Evolutionary conservation across 2,797 vertebrate genomes (phyloP).

Genomic region (Chelmon rostratus): DNA sequence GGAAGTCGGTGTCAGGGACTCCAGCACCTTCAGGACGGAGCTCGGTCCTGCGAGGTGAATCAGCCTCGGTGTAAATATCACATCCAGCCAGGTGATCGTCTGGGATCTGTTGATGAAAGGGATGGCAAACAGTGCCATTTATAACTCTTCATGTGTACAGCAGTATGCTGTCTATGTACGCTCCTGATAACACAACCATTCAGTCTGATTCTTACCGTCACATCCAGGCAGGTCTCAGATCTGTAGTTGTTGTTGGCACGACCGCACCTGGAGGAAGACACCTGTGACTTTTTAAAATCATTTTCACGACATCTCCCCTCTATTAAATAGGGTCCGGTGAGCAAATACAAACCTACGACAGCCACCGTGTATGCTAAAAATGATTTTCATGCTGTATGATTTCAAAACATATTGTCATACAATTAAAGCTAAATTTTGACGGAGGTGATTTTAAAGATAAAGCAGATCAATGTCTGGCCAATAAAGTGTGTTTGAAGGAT

Average conservation of each 20-base stretch:
- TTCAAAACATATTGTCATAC: too few species aligned
- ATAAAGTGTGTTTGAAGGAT: neutral
- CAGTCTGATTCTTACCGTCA: constrained; percentile 76
- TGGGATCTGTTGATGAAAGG: constrained; percentile 82
- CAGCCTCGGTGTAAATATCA: constrained; percentile 80
- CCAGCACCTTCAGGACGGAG: constrained; percentile 83
- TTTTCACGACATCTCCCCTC: neutral
- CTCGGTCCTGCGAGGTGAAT: constrained; percentile 68
- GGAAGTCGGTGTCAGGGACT: constrained; percentile 85
- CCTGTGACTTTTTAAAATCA: neutral
- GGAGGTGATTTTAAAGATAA: neutral
- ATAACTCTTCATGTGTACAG: neutral
- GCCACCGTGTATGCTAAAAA: too few species aligned
- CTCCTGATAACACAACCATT: neutral
- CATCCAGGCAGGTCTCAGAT: constrained; percentile 87
- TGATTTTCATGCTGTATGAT: too few species aligned
- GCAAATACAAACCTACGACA: too few species aligned
- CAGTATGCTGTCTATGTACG: neutral
- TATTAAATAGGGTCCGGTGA: neutral
- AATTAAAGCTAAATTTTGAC: too few species aligned
- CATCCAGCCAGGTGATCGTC: constrained; percentile 88
- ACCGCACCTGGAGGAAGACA: constrained; percentile 83
- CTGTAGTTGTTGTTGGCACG: constrained; percentile 84
- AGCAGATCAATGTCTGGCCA: neutral
- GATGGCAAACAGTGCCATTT: neutral